These are phyloP conservation scores for Gopherus evgoodei DNA, from an alignment of 2,113 vertebrate genomes.

Conservation along the genomic window DNA sequence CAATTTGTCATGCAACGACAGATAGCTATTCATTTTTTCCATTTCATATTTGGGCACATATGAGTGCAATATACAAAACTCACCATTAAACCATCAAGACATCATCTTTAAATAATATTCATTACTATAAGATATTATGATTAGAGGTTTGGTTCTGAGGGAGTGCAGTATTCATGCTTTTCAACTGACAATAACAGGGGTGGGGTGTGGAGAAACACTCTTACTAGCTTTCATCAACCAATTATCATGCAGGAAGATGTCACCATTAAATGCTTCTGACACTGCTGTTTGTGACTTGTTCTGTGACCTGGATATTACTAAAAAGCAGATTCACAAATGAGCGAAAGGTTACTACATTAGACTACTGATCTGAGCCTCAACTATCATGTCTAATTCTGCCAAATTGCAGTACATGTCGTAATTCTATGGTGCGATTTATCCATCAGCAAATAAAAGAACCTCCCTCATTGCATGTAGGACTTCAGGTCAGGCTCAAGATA, in stretches of 20 bases:
- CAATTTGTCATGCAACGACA: background rate
- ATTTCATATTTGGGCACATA: background rate
- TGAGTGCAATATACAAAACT: background rate
- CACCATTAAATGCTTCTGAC: constrained; percentile 5
- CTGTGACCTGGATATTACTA: background rate
- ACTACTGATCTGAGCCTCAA: background rate
- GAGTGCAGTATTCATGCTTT: background rate
- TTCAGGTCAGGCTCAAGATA: rapidly evolving
- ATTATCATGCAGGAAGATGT: background rate
- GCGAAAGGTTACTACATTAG: background rate
- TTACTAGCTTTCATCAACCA: background rate
- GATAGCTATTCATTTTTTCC: background rate
- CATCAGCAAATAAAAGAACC: background rate
- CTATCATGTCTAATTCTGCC: background rate
- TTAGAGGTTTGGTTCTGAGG: background rate
- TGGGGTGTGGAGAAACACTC: background rate
- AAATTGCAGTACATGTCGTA: background rate
- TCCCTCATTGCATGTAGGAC: background rate
- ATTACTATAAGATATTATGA: background rate
- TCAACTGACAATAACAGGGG: background rate
- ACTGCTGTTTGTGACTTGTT: background rate
- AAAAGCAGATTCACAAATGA: background rate
- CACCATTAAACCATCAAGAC: background rate
- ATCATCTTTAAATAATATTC: background rate
- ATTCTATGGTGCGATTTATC: background rate